Percentiles rank a stretch among this genome's conserved stretches.
Conservation (phyloP, 2,113 vertebrate species). For the Fukomys damarensis region DNA sequence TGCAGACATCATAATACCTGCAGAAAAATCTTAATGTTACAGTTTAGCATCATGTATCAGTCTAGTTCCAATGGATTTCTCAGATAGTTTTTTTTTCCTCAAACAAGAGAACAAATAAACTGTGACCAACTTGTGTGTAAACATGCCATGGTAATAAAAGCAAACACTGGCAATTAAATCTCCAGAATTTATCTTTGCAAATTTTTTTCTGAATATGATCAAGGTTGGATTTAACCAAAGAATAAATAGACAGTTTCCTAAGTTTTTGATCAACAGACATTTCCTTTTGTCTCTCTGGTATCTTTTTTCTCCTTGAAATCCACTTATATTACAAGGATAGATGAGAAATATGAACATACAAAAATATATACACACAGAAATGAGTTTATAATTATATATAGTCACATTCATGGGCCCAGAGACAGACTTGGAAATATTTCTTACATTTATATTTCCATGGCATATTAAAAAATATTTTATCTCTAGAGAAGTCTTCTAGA, state of each 20-base stretch:
- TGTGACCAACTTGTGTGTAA: neutral
- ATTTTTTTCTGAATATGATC: conserved; percentile 36
- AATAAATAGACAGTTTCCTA: neutral
- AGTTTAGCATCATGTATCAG: conserved; percentile 48
- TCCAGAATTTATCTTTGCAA: conserved; percentile 29
- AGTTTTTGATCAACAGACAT: neutral
- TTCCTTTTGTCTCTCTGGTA: neutral
- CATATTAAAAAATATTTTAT: neutral
- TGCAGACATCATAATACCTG: conserved; percentile 72
- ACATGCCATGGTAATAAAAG: neutral
- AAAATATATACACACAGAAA: neutral
- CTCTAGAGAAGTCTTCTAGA: neutral
- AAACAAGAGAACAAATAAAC: conserved; percentile 53
- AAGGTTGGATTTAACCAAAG: neutral
- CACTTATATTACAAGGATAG: neutral
- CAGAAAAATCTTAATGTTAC: conserved; percentile 67
- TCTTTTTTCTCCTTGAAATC: neutral
- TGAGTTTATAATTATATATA: neutral
- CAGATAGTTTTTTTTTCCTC: conserved; percentile 42
- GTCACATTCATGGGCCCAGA: neutral
- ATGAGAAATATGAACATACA: neutral
- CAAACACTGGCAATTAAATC: neutral
- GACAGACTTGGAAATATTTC: neutral
- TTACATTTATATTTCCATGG: neutral
- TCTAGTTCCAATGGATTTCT: conserved; percentile 29